Evolutionary conservation across 2,888 invertebrate genomes (phyloP).

Genomic region (Pandemis cinnamomeana): DNA sequence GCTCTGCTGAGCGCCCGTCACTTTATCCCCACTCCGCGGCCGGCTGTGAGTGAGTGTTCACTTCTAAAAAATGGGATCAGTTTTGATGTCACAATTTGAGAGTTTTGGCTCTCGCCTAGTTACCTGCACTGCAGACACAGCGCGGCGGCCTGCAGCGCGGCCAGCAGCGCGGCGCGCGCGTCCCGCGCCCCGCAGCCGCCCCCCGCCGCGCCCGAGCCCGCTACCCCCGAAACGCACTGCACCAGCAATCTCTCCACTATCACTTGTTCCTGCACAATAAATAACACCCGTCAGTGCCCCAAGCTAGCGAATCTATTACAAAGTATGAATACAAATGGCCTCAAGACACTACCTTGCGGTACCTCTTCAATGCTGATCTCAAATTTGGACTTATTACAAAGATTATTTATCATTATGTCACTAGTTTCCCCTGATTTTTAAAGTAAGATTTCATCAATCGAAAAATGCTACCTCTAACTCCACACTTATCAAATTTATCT

Average conservation of each 20-base stretch:
- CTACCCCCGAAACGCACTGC: constrained; percentile 52
- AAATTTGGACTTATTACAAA: not conserved
- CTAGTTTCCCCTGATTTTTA: not conserved
- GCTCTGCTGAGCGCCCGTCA: too few species aligned
- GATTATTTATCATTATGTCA: not conserved
- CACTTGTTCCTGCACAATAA: constrained; percentile 65
- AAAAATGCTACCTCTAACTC: not conserved
- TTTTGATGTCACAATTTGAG: too few species aligned
- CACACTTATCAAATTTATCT: not conserved
- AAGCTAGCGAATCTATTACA: not conserved
- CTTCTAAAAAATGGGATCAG: too few species aligned
- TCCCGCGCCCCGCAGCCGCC: constrained; percentile 46
- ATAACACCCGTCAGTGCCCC: not conserved
- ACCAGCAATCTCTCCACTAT: constrained; percentile 75
- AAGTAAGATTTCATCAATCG: not conserved
- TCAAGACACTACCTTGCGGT: not conserved
- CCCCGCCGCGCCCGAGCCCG: constrained; percentile 43
- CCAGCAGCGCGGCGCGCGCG: constrained; percentile 54
- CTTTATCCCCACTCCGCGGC: too few species aligned
- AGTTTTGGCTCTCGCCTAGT: constrained; percentile 4
- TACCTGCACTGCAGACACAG: constrained; percentile 69
- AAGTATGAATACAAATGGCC: not conserved
- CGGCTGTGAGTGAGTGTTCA: too few species aligned
- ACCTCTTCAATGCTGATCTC: not conserved
- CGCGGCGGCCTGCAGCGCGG: constrained; percentile 69